Conservation (phyloP, 1,140 invertebrate genomes). For the Oryctes rhinoceros region DNA sequence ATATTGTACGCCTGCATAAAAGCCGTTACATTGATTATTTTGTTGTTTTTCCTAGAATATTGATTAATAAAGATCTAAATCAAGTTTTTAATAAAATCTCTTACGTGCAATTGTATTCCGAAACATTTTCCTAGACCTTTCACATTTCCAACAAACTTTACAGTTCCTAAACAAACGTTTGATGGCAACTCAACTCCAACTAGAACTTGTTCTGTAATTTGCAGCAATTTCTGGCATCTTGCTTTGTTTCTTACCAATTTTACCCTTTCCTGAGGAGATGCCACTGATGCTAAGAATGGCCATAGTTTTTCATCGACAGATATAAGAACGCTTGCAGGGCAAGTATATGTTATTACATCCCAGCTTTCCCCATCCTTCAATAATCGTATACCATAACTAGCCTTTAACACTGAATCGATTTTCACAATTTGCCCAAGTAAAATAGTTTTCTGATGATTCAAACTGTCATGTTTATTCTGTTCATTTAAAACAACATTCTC, state of each 20-base stretch:
- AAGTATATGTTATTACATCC: conserved; percentile 52
- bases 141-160: conserved; percentile 66
- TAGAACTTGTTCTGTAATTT: conserved; percentile 55
- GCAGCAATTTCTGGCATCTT: conserved; percentile 61
- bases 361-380: conserved; percentile 55
- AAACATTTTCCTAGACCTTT: conserved; percentile 66
- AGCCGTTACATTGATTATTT: conserved; percentile 56
- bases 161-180: conserved; percentile 58
- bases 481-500: conserved; percentile 53
- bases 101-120: conserved; percentile 68
- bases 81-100: conserved; percentile 7
- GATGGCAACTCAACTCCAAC: conserved; percentile 57
- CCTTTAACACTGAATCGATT: conserved; percentile 51
- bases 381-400: conserved; percentile 50
- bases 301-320: conserved; percentile 60
- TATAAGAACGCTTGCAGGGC: conserved; percentile 47
- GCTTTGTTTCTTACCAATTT: conserved; percentile 61
- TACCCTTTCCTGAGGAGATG: conserved; percentile 63
- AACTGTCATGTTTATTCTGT: conserved; percentile 40
- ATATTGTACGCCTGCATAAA: conserved; percentile 55
- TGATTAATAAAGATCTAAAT: conserved; percentile 24
- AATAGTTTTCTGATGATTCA: conserved; percentile 48
- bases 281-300: conserved; percentile 63
- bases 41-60: conserved; percentile 56
- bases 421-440: conserved; percentile 57